Conservation (phyloP, 2,113 vertebrate species). For the Pimephales promelas region DNA sequence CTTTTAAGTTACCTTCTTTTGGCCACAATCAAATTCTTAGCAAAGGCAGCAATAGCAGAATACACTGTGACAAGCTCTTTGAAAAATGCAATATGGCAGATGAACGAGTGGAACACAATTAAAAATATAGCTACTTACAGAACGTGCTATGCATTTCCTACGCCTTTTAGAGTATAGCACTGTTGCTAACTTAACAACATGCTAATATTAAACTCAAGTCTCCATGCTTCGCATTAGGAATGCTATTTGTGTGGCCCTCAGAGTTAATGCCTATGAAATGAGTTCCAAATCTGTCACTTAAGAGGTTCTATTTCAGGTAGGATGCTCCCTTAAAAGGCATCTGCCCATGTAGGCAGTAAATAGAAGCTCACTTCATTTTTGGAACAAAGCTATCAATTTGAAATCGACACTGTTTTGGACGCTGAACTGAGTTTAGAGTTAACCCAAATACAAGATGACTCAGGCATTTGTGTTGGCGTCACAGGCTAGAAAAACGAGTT, state of each 20-base stretch:
- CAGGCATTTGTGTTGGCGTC: slow-evolving; percentile 20
- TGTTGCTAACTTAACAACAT: background rate
- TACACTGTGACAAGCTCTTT: background rate
- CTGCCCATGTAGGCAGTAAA: background rate
- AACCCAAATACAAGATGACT: slow-evolving; percentile 32
- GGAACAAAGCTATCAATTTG: background rate
- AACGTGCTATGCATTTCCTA: background rate
- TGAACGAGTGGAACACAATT: background rate
- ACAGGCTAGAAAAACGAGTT: slow-evolving; percentile 41
- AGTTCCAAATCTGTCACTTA: slow-evolving; percentile 5
- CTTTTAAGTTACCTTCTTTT: background rate
- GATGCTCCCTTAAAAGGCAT: slow-evolving; percentile 5
- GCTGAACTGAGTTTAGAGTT: background rate
- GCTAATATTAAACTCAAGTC: background rate
- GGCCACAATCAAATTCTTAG: background rate
- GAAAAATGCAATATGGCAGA: background rate
- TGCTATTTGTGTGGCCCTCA: background rate
- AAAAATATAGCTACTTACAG: background rate
- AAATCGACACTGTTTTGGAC: slow-evolving; percentile 27
- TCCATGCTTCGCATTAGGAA: background rate
- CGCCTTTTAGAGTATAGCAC: background rate
- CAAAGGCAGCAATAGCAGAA: background rate
- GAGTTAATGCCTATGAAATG: slow-evolving; percentile 1
- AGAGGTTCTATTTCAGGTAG: background rate
- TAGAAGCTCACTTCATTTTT: background rate